Base-by-base conservation (phyloP, 92 coral and sea anemone species). In the Epizoanthus rinbou region DNA sequence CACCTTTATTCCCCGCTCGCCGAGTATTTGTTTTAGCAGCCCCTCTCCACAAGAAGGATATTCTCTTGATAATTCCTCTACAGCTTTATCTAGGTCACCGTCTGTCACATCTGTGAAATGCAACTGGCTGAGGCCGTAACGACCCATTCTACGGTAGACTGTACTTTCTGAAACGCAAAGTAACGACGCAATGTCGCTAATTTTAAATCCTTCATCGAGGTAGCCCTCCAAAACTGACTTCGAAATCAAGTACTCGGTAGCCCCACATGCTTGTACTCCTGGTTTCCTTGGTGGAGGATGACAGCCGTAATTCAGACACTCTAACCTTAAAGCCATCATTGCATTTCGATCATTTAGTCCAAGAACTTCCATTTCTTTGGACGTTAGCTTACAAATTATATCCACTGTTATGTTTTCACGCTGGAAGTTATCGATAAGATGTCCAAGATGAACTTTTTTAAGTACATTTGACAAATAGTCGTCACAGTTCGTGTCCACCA, bases 101-200 rank as follows among this genome's bases (percentile, higher is more conserved):
- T 80, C 85, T 19, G 72, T 63, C 52, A 62, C 41, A 43, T 33
- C 60, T 19, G 33, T 75, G 67, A 62, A 62, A 19, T 62, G 67
- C 31, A 62, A 62, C 67, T 62, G 28, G 31, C 31, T 60, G 64
- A 59, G 64, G 64, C 64, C 64, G 64, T 59, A 59, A 59, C 22
- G 64, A 19, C 64, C 64, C 64, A 59, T 59, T 59, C 64, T 58
- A 17, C 92, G 83, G 80, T 89, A 89, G 73, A 89, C 73, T 74
- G 89, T 89, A 86, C 92, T 89, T 81, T 89, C 92, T 50, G 92
- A 89, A 31, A 89, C 88, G 41, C 68, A 64, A 65, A 89, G 74
- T 69, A 89, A 71, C 47, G 62, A 57, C 14, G 92, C 83, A 58
- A 89, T 89, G 18, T 89, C 92, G 52, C 72, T 78, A 35, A 85